A percentile compares a stretch with the other conserved stretches of the same genome.
These are phyloP conservation scores for Butorides virescens DNA, from an alignment of 2,113 vertebrate genomes.

Conservation along the genomic window DNA sequence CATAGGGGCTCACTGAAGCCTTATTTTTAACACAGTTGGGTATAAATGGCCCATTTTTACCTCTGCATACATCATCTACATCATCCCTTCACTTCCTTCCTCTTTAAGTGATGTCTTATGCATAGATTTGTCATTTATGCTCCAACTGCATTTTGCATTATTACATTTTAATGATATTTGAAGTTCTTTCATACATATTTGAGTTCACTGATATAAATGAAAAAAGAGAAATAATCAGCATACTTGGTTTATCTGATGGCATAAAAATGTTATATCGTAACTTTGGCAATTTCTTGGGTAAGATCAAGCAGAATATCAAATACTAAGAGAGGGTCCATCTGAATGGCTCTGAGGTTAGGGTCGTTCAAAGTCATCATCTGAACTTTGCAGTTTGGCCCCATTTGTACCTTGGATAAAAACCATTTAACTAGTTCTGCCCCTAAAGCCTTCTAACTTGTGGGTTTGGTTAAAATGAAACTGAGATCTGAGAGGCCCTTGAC, in stretches of 20 bases:
- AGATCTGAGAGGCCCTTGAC: not conserved
- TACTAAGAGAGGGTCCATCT: not conserved
- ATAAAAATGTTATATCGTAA: conserved; percentile 43
- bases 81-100: conserved; percentile 53
- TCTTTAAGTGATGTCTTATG: conserved; percentile 54
- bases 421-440: not conserved
- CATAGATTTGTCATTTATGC: conserved; percentile 56
- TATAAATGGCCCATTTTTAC: conserved; percentile 59
- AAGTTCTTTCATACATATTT: conserved; percentile 65
- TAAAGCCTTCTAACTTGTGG: not conserved
- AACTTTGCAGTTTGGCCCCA: not conserved
- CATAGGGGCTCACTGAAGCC: not conserved
- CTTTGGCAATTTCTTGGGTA: conserved; percentile 25
- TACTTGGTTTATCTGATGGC: conserved; percentile 57
- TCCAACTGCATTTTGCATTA: conserved; percentile 62
- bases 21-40: not conserved
- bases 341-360: not conserved
- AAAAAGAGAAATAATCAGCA: conserved; percentile 62
- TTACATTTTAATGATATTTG: conserved; percentile 70
- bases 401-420: not conserved
- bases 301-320: conserved; percentile 33
- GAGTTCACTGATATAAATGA: conserved; percentile 59
- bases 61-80: conserved; percentile 41
- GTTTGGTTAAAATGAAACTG: not conserved
- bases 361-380: not conserved